Percentiles rank a stretch among this genome's conserved stretches.
phyloP scores from a whole-genome alignment of 1,140 invertebrate species.

The Caerostris extrusa region DNA sequence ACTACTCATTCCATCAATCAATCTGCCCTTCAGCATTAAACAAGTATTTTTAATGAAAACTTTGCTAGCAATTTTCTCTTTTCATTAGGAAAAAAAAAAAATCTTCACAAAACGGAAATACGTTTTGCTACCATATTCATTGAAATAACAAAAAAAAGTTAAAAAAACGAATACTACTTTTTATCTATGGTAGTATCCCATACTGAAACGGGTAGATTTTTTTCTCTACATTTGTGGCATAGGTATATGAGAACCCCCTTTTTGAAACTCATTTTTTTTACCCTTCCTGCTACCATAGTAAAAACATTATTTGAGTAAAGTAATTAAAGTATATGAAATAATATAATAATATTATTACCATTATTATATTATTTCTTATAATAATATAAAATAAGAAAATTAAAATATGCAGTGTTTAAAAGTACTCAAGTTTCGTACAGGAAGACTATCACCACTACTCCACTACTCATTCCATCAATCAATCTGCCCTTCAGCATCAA shows the following conservation, averaged over 20 bases:
- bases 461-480: background rate
- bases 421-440: too few species aligned
- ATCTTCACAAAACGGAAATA: background rate
- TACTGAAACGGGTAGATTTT: too few species aligned
- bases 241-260: constrained; percentile 16
- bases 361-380: too few species aligned
- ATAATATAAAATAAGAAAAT: too few species aligned
- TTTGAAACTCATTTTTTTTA: background rate
- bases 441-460: background rate
- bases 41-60: background rate
- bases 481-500: background rate
- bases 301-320: too few species aligned
- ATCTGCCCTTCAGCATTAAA: background rate
- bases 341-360: too few species aligned
- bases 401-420: too few species aligned
- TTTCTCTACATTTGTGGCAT: constrained; percentile 51
- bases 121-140: background rate
- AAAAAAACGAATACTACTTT: background rate
- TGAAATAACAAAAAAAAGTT: background rate
- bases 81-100: constrained; percentile 42
- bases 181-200: background rate
- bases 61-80: background rate
- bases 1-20: background rate
- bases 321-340: too few species aligned
- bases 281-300: too few species aligned